Conservation (phyloP, 1,140 invertebrate genomes). For the Cherax destructor region DNA sequence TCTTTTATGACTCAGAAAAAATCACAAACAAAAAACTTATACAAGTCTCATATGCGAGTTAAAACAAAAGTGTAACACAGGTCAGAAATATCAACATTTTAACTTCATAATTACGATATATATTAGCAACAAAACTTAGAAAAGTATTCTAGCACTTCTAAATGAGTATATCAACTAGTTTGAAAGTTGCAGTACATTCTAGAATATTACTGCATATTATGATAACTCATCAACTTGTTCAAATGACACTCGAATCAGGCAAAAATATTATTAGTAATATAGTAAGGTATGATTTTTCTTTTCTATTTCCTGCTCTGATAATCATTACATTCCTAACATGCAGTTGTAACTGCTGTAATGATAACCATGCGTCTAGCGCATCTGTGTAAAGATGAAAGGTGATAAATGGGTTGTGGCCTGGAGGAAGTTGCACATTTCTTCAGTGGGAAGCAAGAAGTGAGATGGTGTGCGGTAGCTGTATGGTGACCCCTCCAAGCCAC, state of each 20-base stretch:
- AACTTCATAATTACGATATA: conserved; percentile 15
- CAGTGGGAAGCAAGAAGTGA: too few species aligned
- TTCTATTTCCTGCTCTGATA: conserved; percentile 32
- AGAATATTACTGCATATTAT: conserved; percentile 27
- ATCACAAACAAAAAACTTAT: conserved; percentile 35
- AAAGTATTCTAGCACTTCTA: conserved; percentile 39
- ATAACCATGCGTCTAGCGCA: conserved; percentile 47
- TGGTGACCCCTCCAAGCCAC: conserved; percentile 2
- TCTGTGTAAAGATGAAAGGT: conserved; percentile 32
- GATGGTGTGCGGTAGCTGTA: not conserved
- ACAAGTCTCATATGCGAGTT: not conserved
- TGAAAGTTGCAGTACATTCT: conserved; percentile 21
- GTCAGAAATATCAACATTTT: conserved; percentile 63
- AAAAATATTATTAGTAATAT: not conserved
- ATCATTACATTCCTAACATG: conserved; percentile 58
- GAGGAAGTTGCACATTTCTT: not conserved
- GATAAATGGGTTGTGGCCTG: conserved; percentile 11
- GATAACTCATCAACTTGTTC: not conserved
- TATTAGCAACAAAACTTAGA: conserved; percentile 32
- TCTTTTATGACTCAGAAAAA: conserved; percentile 27
- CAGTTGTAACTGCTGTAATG: conserved; percentile 52
- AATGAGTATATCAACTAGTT: conserved; percentile 41
- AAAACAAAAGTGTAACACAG: conserved; percentile 15
- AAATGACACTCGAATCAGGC: conserved; percentile 6
- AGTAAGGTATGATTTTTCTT: not conserved